Evolutionary conservation across 2,797 vertebrate species (phyloP), one percentile per base, ranked within the genome.

Genomic region (Picus viridis): DNA sequence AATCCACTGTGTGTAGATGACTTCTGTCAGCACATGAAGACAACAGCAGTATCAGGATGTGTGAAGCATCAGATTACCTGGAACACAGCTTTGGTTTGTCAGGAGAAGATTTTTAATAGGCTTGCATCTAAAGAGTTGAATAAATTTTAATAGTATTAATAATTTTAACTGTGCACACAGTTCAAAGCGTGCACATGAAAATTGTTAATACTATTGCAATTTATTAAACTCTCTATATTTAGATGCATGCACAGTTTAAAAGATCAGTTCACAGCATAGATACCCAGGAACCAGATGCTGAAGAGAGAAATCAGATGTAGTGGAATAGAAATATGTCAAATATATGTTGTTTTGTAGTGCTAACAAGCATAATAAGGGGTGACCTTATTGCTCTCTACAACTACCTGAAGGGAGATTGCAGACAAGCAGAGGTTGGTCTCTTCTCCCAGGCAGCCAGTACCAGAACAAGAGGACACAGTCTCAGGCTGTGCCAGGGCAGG

Each of bases 111-210:
- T 93, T 95, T 86, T 78, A 88, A 83, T 29, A 89, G 67, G 18
- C 8, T 81, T 54, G 20, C 68, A 81, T 90, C 67, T 76, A 95
- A 81, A 30, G 34, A 81, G 34, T 36, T 59, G 80, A 91, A 92
- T 89, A 95, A 76, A 92, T 87, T 92, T 90, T 85, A 93, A 89
- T 92, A 62, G 23, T 34, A 74, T 93, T 86, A 89, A 87, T 94
- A 93, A 89, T 39, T 92, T 76, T 78, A 78, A 58, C 36, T 29
- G 6, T 53, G 41, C 30, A 5, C 22, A 54, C 56, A 74, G 51
- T 51, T 76, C 73, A 61, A 39, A 61, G 3, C 51, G 24, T 5
- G 18, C 47, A 2, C 36, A 53, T 4, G 26, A 73, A 92, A 92
- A 39, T 89, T 92, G 93, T 89, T 87, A 83, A 93, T 77, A 39